A percentile compares a stretch with the other conserved stretches of the same genome.
Evolutionary conservation across 1,140 invertebrate genomes (phyloP).

Genomic region (Amyelois transitella): DNA sequence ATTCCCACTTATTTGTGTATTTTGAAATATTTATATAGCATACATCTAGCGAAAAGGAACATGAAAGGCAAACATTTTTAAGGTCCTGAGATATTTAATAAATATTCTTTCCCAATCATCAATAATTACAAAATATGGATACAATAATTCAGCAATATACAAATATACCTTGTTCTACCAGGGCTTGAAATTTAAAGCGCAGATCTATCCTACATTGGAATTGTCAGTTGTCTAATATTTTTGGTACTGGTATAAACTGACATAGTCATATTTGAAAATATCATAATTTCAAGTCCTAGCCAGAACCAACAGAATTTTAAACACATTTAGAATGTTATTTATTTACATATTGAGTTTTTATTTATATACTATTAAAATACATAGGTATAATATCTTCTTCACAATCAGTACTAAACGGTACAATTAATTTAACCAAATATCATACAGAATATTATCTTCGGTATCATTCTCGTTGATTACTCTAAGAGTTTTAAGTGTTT

Average conservation of each 20-base stretch:
- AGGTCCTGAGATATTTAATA: not conserved
- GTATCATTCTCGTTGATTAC: slow-evolving; percentile 84
- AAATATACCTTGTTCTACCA: too few relatives aligned
- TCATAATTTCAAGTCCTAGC: too few relatives aligned
- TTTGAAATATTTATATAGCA: not conserved
- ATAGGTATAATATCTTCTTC: too few relatives aligned
- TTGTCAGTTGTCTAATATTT: too few relatives aligned
- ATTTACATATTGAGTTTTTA: not conserved
- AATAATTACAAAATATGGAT: not conserved
- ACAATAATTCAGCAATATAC: not conserved
- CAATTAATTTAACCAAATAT: slow-evolving; percentile 83
- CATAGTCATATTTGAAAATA: too few relatives aligned
- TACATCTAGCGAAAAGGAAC: not conserved
- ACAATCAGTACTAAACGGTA: too few relatives aligned
- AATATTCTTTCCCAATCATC: not conserved
- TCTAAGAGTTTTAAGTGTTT: slow-evolving; percentile 90
- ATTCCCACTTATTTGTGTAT: not conserved
- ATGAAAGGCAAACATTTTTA: not conserved
- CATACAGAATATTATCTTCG: slow-evolving; percentile 84
- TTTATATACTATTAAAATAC: slow-evolving; percentile 5
- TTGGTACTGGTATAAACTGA: too few relatives aligned
- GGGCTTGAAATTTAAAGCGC: too few relatives aligned
- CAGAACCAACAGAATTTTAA: not conserved
- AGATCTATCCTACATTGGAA: too few relatives aligned
- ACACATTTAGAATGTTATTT: not conserved